Evolutionary conservation across 2,113 vertebrate species (phyloP).

Genomic region (Tauraco erythrolophus): DNA sequence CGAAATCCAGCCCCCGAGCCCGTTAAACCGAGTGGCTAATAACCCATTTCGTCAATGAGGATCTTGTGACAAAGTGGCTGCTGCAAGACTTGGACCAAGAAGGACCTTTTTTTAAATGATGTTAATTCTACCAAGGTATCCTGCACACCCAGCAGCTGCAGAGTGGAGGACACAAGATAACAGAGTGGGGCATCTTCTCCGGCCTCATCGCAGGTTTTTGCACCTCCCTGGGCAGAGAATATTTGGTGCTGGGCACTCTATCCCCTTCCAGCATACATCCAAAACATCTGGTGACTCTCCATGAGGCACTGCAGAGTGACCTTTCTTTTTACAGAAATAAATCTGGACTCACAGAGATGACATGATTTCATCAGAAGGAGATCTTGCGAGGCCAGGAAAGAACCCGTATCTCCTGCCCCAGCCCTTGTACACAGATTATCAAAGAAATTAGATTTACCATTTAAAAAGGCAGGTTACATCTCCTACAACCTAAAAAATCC

Average conservation of each 20-base stretch:
- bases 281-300: neutral
- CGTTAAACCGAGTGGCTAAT: neutral
- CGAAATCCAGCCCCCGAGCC: neutral
- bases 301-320: neutral
- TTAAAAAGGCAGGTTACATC: neutral
- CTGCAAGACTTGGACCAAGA: neutral
- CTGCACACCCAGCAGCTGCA: neutral
- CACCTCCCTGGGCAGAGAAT: neutral
- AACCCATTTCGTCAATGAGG: neutral
- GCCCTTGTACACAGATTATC: neutral
- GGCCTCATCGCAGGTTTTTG: neutral
- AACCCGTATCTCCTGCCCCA: rapidly evolving
- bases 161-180: neutral
- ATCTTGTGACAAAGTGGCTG: neutral
- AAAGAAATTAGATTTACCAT: neutral
- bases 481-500: neutral
- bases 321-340: neutral
- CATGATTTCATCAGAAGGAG: neutral
- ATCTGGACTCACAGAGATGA: neutral
- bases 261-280: neutral
- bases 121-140: neutral
- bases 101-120: neutral
- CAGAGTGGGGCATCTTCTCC: neutral
- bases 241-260: neutral
- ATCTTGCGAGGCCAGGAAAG: neutral